Conservation (phyloP, 2,797 vertebrate genomes). For the Phrynocephalus guinanensis region DNA sequence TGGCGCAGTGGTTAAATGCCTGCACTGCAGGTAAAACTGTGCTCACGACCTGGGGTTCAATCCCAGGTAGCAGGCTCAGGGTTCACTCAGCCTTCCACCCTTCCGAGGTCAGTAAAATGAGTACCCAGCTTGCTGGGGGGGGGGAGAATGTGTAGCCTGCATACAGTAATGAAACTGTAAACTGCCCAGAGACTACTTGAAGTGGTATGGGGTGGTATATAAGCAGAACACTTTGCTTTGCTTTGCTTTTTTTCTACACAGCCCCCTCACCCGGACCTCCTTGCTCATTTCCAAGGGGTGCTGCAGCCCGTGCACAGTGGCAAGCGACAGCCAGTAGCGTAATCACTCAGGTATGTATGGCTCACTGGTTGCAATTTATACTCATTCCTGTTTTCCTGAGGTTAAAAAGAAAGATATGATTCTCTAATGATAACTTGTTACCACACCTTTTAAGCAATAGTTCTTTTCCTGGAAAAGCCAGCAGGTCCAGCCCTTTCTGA, state of each 20-base stretch:
- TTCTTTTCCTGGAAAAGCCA: conserved; percentile 41
- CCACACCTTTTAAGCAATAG: conserved; percentile 30
- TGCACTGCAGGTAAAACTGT: too few relatives aligned
- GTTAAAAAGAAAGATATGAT: conserved; percentile 31
- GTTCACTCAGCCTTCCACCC: too few relatives aligned
- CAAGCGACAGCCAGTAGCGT: background rate
- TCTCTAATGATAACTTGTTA: conserved; percentile 25
- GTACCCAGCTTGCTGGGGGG: too few relatives aligned
- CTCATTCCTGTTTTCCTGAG: conserved; percentile 16
- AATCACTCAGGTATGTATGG: background rate
- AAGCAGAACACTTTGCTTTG: too few relatives aligned
- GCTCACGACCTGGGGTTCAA: too few relatives aligned
- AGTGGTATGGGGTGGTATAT: too few relatives aligned
- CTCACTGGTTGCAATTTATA: conserved; percentile 16
- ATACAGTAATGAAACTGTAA: too few relatives aligned
- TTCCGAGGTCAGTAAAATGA: too few relatives aligned
- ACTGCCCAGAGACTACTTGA: too few relatives aligned
- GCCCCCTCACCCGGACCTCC: background rate
- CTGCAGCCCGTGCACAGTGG: background rate
- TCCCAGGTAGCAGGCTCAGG: too few relatives aligned
- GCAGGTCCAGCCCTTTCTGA: conserved; percentile 25
- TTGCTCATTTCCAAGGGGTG: background rate
- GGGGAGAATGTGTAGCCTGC: too few relatives aligned
- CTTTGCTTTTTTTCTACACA: background rate
- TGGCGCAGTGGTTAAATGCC: too few relatives aligned